phyloP scores from a whole-genome alignment of 2,797 vertebrate genomes.

The Arremon aurantiirostris region DNA sequence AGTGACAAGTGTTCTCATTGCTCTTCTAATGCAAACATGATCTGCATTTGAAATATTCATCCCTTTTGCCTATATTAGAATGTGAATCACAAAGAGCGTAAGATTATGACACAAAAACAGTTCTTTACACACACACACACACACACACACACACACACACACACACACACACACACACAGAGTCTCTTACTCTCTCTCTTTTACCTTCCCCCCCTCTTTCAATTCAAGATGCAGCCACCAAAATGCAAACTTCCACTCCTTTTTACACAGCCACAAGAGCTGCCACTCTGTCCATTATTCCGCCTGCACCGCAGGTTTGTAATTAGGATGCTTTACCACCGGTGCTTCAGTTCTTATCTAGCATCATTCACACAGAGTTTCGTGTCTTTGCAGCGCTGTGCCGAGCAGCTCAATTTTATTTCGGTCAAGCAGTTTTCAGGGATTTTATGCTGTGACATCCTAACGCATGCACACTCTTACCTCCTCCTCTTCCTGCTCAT shows the following conservation, averaged over 20 bases:
- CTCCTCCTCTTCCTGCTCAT: neutral
- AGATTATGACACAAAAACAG: slow-evolving; percentile 77
- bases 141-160: neutral
- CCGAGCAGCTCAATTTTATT: slow-evolving; percentile 42
- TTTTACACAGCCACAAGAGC: slow-evolving; percentile 39
- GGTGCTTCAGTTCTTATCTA: slow-evolving; percentile 21
- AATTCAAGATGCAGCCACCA: slow-evolving; percentile 24
- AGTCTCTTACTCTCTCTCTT: neutral
- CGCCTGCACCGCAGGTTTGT: slow-evolving; percentile 23
- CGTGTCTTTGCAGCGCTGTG: neutral
- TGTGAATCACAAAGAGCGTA: slow-evolving; percentile 79
- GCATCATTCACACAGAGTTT: slow-evolving; percentile 9
- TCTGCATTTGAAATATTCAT: slow-evolving; percentile 85
- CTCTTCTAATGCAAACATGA: slow-evolving; percentile 85
- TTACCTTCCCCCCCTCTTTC: neutral
- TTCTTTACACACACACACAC: slow-evolving; percentile 29
- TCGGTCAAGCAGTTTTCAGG: slow-evolving; percentile 40
- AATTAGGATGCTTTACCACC: slow-evolving; percentile 53
- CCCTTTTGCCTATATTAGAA: slow-evolving; percentile 81
- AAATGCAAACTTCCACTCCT: slow-evolving; percentile 41
- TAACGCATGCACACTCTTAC: neutral
- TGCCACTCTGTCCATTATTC: slow-evolving; percentile 17
- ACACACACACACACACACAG: neutral
- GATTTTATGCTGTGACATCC: slow-evolving; percentile 38
- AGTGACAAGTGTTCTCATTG: slow-evolving; percentile 85